Percentiles rank a stretch among this genome's conserved stretches.
These are phyloP conservation scores for Thelaira solivaga DNA, from an alignment of 2,888 invertebrate species.

Conservation along the genomic window DNA sequence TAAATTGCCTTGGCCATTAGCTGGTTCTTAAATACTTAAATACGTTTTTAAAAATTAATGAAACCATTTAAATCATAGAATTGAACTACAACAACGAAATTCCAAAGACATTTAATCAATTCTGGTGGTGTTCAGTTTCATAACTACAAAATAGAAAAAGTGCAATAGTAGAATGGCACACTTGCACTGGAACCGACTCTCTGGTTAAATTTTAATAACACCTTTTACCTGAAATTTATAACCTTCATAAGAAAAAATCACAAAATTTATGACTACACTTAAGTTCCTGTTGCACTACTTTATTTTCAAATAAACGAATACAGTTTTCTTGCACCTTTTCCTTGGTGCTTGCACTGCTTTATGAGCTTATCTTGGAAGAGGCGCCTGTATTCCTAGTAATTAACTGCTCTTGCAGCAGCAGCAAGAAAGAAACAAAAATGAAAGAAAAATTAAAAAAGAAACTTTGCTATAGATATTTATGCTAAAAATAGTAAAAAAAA, in stretches of 20 bases:
- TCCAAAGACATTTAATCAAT: too few relatives aligned
- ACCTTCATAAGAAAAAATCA: conserved; percentile 57
- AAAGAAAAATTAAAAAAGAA: not conserved
- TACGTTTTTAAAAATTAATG: conserved; percentile 39
- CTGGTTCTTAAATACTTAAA: conserved; percentile 12
- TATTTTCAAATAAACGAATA: conserved; percentile 57
- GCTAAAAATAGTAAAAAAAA: not conserved
- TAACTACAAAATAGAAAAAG: not conserved
- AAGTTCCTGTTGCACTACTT: conserved; percentile 59
- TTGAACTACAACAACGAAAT: conserved; percentile 3
- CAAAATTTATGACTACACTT: conserved; percentile 62
- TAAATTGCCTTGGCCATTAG: not conserved
- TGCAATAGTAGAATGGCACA: too few relatives aligned
- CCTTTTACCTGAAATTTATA: conserved; percentile 59
- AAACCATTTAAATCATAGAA: conserved; percentile 43
- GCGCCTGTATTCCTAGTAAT: conserved; percentile 62
- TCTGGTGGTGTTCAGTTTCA: conserved; percentile 22
- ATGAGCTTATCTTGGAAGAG: conserved; percentile 50
- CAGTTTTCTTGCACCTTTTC: conserved; percentile 9
- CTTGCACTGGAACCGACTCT: not conserved
- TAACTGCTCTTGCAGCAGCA: conserved; percentile 45
- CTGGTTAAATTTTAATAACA: conserved; percentile 58
- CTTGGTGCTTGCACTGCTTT: not conserved
- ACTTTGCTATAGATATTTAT: not conserved
- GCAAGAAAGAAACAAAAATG: not conserved